Conservation (phyloP, 1,140 invertebrate genomes). For the Drosophila eugracilis region DNA sequence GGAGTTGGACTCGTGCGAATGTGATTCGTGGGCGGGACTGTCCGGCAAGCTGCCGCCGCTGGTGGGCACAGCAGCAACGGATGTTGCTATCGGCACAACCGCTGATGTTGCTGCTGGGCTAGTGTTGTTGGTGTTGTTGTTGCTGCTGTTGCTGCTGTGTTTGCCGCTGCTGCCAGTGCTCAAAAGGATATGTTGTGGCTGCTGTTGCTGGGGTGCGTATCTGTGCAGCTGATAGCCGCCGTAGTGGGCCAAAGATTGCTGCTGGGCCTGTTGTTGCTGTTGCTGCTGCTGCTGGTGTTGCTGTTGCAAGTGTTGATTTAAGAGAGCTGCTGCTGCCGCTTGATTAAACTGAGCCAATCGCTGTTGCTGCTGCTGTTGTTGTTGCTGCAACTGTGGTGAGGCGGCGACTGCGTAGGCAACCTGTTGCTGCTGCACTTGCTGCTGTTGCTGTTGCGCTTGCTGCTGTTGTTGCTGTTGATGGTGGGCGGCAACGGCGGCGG, state of each 20-base stretch:
- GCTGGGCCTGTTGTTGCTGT: conserved; percentile 38
- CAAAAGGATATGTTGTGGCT: conserved; percentile 60
- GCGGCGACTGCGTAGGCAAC: conserved; percentile 52
- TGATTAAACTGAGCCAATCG: conserved; percentile 46
- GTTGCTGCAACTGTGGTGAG: conserved; percentile 67
- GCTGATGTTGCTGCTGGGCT: conserved; percentile 33
- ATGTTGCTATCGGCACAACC: conserved; percentile 38
- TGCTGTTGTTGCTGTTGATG: conserved; percentile 65
- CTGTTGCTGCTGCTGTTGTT: conserved; percentile 56
- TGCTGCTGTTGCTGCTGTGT: conserved; percentile 47
- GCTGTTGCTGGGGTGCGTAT: conserved; percentile 59
- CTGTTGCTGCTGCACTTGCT: conserved; percentile 36
- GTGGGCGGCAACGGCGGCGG: conserved; percentile 79
- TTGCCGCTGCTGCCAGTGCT: conserved; percentile 48
- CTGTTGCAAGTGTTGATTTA: conserved; percentile 61
- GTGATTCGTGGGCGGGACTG: conserved; percentile 73
- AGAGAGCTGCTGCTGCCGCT: conserved; percentile 44
- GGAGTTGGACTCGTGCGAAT: conserved; percentile 72
- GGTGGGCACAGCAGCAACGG: conserved; percentile 55
- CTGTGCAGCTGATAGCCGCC: conserved; percentile 63
- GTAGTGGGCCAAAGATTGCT: conserved; percentile 60
- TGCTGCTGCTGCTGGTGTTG: conserved; percentile 63
- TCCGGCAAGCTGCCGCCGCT: conserved; percentile 62
- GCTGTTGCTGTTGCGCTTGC: conserved; percentile 55
- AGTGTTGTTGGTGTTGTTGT: conserved; percentile 40